phyloP scores from a whole-genome alignment of 2,888 invertebrate species.

The Clanis bilineata region DNA sequence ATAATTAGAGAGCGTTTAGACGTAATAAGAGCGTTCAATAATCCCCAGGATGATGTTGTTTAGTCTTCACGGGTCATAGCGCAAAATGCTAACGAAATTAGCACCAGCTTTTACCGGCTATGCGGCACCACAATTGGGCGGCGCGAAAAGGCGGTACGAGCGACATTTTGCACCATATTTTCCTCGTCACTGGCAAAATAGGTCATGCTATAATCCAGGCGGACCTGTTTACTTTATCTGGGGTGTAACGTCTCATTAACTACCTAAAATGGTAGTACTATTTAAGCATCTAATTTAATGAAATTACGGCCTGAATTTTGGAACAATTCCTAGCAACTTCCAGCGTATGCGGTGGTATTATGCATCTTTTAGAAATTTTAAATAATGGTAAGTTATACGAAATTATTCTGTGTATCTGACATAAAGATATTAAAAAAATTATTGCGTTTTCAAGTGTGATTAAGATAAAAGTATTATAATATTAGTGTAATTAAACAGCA shows the following conservation, averaged over 20 bases:
- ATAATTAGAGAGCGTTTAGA: conserved; percentile 1
- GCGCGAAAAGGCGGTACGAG: conserved; percentile 43
- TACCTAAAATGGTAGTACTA: conserved; percentile 9
- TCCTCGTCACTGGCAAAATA: conserved; percentile 48
- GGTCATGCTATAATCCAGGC: conserved; percentile 52
- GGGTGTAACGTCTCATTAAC: conserved; percentile 37
- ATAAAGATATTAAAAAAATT: too few relatives aligned
- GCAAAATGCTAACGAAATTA: conserved; percentile 48
- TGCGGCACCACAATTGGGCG: conserved; percentile 46
- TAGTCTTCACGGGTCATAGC: conserved; percentile 39
- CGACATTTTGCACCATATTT: conserved; percentile 51
- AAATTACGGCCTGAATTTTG: background rate
- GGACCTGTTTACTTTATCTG: conserved; percentile 38
- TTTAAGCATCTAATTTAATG: conserved; percentile 16
- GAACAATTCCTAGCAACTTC: background rate
- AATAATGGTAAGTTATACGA: too few relatives aligned
- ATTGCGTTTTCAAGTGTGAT: too few relatives aligned
- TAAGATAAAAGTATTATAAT: too few relatives aligned
- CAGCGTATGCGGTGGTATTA: background rate
- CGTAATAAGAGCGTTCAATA: conserved; percentile 23
- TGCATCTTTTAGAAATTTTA: too few relatives aligned
- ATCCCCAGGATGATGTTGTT: conserved; percentile 29
- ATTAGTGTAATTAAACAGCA: too few relatives aligned
- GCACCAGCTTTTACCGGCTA: conserved; percentile 43
- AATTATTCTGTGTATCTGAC: too few relatives aligned